phyloP scores from a whole-genome alignment of 2,113 vertebrate species.

The Callionymus lyra region DNA sequence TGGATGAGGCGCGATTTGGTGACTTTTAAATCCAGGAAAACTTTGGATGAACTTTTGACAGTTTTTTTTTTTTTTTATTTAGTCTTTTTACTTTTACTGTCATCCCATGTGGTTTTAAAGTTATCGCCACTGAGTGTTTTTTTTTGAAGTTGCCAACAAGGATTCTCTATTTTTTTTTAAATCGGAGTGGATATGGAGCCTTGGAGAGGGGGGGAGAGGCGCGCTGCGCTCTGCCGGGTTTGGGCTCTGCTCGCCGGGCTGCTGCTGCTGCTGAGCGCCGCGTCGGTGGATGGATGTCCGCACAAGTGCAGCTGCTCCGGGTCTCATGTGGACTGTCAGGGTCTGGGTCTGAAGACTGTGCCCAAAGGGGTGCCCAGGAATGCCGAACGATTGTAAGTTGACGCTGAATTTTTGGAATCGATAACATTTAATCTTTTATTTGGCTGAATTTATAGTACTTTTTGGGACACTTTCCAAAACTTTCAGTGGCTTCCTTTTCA shows the following conservation, averaged over 20 bases:
- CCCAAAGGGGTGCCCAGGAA: conserved; percentile 90
- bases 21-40: conserved; percentile 2
- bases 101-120: not conserved
- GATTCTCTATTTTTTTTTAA: conserved; percentile 30
- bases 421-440: too few species aligned
- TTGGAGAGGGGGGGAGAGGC: conserved; percentile 46
- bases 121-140: conserved; percentile 6
- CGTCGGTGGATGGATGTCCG: conserved; percentile 78
- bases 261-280: conserved; percentile 54
- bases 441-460: too few species aligned
- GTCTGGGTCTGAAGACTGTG: conserved; percentile 80
- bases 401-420: too few species aligned
- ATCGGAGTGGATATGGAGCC: conserved; percentile 62
- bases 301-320: conserved; percentile 95
- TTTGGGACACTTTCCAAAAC: too few species aligned
- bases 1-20: conserved; percentile 6
- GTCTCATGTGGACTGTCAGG: conserved; percentile 94
- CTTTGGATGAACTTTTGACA: too few species aligned
- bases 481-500: too few species aligned
- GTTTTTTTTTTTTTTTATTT: not conserved
- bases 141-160: not conserved
- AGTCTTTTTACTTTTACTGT: not conserved
- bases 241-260: conserved; percentile 65
- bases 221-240: conserved; percentile 55
- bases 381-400: conserved; percentile 91